Percentiles rank a stretch among this genome's conserved stretches.
Conservation (phyloP, 1,140 invertebrate species). For the Andrena cerasifolii region DNA sequence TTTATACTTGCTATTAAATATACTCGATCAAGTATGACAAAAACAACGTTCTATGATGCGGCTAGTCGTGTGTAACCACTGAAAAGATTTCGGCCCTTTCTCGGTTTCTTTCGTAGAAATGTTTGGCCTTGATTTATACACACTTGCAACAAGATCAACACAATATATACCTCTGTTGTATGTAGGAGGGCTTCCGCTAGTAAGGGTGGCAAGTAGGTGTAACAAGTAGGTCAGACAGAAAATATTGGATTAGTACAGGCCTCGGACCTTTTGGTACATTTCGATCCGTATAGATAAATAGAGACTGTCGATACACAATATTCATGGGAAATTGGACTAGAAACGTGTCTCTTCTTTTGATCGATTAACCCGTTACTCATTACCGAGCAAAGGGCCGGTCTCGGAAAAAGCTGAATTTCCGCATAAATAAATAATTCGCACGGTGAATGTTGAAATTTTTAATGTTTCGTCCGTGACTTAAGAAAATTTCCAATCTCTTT, state of each 20-base stretch:
- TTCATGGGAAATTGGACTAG: not conserved
- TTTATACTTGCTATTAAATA: no score
- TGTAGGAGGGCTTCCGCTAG: constrained; percentile 48
- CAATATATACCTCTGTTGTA: constrained; percentile 39
- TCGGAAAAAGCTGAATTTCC: no score
- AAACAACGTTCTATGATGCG: no score
- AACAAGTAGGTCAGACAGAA: constrained; percentile 56
- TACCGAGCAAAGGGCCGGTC: no score
- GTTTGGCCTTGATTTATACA: constrained; percentile 32
- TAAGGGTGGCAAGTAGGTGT: constrained; percentile 29
- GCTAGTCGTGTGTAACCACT: no score
- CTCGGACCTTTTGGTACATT: constrained; percentile 18
- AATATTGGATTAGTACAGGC: constrained; percentile 49
- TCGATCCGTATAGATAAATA: not conserved
- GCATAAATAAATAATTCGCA: no score
- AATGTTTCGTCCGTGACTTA: not conserved
- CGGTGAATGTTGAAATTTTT: no score
- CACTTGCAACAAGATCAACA: constrained; percentile 21
- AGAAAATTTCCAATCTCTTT: not conserved
- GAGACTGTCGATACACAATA: not conserved
- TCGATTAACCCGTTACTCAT: no score
- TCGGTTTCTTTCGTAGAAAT: constrained; percentile 1
- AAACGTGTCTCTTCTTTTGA: not conserved
- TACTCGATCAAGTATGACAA: no score
- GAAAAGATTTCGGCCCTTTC: not conserved